Evolutionary conservation across 2,113 vertebrate genomes (phyloP).

Genomic region (Hiodon alosoides): DNA sequence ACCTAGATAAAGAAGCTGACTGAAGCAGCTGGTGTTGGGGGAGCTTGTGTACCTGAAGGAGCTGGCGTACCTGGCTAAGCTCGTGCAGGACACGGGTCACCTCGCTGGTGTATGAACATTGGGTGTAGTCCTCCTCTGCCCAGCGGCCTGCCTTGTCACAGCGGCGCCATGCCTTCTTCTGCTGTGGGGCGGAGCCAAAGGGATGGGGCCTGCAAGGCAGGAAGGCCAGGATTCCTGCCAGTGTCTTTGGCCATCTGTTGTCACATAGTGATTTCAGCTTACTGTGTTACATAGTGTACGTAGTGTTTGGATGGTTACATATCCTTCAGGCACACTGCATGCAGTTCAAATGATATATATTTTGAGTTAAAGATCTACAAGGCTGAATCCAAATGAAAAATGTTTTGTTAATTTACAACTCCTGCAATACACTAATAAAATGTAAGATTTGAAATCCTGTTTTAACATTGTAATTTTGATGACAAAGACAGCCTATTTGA

Average conservation of each 20-base stretch:
- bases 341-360: background rate
- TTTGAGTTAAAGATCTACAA: background rate
- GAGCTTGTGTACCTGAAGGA: no score
- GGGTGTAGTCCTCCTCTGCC: slow-evolving; percentile 80
- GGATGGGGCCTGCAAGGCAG: slow-evolving; percentile 66
- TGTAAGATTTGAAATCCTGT: background rate
- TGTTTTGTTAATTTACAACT: background rate
- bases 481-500: slow-evolving; percentile 1
- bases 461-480: background rate
- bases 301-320: no score
- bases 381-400: background rate
- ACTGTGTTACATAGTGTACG: background rate
- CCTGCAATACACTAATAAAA: background rate
- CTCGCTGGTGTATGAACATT: slow-evolving; percentile 77
- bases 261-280: slow-evolving; percentile 14
- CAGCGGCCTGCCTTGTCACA: slow-evolving; percentile 74
- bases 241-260: slow-evolving; percentile 80
- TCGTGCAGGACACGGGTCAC: slow-evolving; percentile 77
- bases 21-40: no score
- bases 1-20: background rate
- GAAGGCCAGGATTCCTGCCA: slow-evolving; percentile 76
- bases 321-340: no score
- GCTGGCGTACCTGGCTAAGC: slow-evolving; percentile 71
- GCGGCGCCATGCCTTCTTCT: slow-evolving; percentile 77
- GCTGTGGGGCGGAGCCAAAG: slow-evolving; percentile 40